These are phyloP conservation scores for Nesoenas mayeri DNA, from an alignment of 2,113 vertebrate genomes.

Conservation along the genomic window DNA sequence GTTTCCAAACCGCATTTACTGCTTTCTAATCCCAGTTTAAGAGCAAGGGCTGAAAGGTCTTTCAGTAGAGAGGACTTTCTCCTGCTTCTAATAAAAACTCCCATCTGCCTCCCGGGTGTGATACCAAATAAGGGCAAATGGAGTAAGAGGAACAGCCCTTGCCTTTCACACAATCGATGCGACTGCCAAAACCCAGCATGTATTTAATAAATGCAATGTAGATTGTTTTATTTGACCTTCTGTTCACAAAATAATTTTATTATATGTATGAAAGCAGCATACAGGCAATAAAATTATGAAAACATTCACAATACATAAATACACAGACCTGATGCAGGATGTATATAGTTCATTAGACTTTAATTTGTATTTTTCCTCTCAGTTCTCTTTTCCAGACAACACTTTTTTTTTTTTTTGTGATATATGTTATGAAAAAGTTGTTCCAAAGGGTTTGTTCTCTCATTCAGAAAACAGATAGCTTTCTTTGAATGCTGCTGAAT, in stretches of 20 bases:
- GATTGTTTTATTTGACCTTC: slow-evolving; percentile 56
- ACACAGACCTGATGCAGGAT: slow-evolving; percentile 75
- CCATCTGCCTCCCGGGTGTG: background rate
- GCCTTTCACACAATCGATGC: background rate
- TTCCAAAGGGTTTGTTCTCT: slow-evolving; percentile 33
- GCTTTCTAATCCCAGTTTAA: background rate
- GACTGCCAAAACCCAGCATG: background rate
- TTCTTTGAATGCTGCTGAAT: slow-evolving; percentile 33
- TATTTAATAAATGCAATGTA: slow-evolving; percentile 69
- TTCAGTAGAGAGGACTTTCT: background rate
- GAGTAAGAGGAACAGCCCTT: background rate
- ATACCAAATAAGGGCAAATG: slow-evolving; percentile 3
- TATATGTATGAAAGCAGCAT: slow-evolving; percentile 83
- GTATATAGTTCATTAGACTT: slow-evolving; percentile 44
- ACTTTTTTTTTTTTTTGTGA: background rate
- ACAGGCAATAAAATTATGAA: slow-evolving; percentile 78
- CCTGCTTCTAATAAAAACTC: background rate
- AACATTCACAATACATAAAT: slow-evolving; percentile 78
- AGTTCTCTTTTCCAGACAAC: slow-evolving; percentile 59
- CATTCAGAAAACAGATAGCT: slow-evolving; percentile 47
- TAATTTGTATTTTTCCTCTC: background rate
- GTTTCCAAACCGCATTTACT: background rate
- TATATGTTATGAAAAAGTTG: slow-evolving; percentile 20
- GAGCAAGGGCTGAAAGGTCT: background rate
- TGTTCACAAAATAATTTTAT: slow-evolving; percentile 85